Evolutionary conservation across 2,888 invertebrate genomes (phyloP).

Genomic region (Argynnis bischoffii): DNA sequence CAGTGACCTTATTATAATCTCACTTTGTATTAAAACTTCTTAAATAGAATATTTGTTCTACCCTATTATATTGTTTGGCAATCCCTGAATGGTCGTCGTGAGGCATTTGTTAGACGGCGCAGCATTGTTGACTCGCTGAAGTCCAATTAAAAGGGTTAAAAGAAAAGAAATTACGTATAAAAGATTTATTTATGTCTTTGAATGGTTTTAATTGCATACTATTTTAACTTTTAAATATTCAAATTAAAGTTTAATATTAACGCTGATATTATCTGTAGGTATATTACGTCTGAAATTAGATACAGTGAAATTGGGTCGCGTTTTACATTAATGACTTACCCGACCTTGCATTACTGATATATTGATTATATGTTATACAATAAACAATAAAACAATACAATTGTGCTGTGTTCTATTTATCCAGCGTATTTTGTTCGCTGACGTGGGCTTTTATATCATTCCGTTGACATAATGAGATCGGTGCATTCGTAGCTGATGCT

Average conservation of each 20-base stretch:
- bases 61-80: too few relatives aligned
- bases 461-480: conserved; percentile 62
- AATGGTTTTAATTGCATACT: conserved; percentile 27
- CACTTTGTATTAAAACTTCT: too few relatives aligned
- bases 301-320: conserved; percentile 14
- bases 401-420: conserved; percentile 55
- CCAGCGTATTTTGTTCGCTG: conserved; percentile 53
- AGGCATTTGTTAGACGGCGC: conserved; percentile 6
- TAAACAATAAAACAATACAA: conserved; percentile 51
- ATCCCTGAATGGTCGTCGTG: too few relatives aligned
- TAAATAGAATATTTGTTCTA: too few relatives aligned
- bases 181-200: conserved; percentile 19
- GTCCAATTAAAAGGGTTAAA: conserved; percentile 29
- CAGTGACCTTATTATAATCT: too few relatives aligned
- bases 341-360: conserved; percentile 34
- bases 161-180: conserved; percentile 18
- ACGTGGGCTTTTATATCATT: conserved; percentile 62
- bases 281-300: neutral
- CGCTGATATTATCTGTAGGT: neutral
- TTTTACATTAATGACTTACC: conserved; percentile 19
- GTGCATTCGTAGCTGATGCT: conserved; percentile 41
- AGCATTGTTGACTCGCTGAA: conserved; percentile 21
- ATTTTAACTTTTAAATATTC: conserved; percentile 16
- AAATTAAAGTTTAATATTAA: neutral
- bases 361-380: conserved; percentile 28